phyloP scores from a whole-genome alignment of 2,113 vertebrate species.

The mouse (Mus musculus) region GRCm39 chr4:132565501-132566000 shows the following conservation, averaged over 20 bases:
- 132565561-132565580: conserved; percentile 2
- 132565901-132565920: neutral
- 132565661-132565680: neutral
- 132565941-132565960: neutral
- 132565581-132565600: neutral
- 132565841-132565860: conserved; percentile 96
- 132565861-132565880: conserved; percentile 40
- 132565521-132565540: conserved; percentile 41
- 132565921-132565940: neutral
- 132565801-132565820: conserved; percentile 83
- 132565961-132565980: neutral
- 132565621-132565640: neutral
- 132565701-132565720: conserved; percentile 98
- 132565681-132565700: conserved; percentile 85
- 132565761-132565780: conserved; percentile 93
- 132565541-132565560: conserved; percentile 27
- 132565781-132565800: conserved; percentile 91
- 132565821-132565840: conserved; percentile 87
- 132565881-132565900: too few relatives aligned
- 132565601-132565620: conserved; percentile 45
- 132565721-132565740: conserved; percentile 91
- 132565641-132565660: neutral
- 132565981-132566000: neutral
- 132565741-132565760: conserved; percentile 95
- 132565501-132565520: neutral